A percentile compares a stretch with the other conserved stretches of the same genome.
These are phyloP conservation scores for Neoarius graeffei DNA, from an alignment of 2,113 vertebrate species.

Conservation along the genomic window DNA sequence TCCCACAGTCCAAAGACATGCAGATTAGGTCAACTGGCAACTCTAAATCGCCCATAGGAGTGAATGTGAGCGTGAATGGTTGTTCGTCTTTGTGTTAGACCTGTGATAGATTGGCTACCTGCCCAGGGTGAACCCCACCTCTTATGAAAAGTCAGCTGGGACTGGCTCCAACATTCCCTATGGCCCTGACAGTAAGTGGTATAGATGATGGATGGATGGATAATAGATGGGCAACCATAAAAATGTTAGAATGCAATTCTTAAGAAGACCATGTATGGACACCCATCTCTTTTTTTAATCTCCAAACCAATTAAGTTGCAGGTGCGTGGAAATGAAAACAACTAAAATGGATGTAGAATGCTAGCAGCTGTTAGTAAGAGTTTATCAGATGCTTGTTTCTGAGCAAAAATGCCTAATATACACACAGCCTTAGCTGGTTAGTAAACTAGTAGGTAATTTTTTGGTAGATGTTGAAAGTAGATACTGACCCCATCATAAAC, in stretches of 20 bases:
- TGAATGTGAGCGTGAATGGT: no score
- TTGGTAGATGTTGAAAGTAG: neutral
- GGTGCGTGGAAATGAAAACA: neutral
- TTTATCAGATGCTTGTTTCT: neutral
- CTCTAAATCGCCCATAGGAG: no score
- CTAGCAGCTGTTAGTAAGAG: neutral
- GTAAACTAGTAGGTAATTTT: neutral
- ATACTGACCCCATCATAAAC: slow-evolving; percentile 84
- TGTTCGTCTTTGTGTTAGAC: no score
- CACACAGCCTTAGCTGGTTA: neutral
- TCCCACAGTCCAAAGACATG: no score
- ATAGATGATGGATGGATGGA: no score
- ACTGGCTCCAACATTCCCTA: no score
- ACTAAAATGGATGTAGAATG: neutral
- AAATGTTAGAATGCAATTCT: neutral
- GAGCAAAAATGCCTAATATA: neutral
- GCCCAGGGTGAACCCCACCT: no score
- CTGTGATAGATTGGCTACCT: no score
- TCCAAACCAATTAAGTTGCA: neutral
- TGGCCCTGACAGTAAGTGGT: no score
- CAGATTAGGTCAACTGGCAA: no score
- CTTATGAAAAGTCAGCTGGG: no score
- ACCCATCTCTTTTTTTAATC: neutral
- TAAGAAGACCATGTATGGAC: neutral
- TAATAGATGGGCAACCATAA: no score